phyloP scores from a whole-genome alignment of 1,140 invertebrate genomes.

The Anastrepha ludens region DNA sequence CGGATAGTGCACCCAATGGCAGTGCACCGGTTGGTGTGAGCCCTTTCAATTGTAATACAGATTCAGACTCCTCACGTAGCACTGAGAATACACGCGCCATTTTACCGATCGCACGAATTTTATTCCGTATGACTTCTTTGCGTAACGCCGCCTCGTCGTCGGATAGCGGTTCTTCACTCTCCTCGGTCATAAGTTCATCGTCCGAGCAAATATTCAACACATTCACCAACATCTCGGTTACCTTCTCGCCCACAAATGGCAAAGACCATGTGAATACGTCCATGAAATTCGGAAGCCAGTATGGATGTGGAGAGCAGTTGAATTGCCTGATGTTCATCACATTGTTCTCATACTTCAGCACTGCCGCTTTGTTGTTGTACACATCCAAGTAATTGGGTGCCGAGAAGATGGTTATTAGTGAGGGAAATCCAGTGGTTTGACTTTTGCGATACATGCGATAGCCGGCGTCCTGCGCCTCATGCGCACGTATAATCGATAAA shows the following conservation, averaged over 20 bases:
- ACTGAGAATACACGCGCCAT: conserved; percentile 99
- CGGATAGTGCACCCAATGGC: conserved; percentile 95
- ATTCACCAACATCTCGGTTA: conserved; percentile 99
- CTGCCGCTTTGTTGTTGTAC: conserved; percentile 99
- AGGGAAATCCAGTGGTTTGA: conserved; percentile 98
- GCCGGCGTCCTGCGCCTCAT: conserved; percentile 99
- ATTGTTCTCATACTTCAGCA: conserved; percentile 99
- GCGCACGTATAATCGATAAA: conserved; percentile 98
- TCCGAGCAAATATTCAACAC: conserved; percentile 99
- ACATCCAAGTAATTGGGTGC: conserved; percentile 99
- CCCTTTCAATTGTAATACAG: conserved; percentile 97
- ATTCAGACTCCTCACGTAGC: conserved; percentile 96
- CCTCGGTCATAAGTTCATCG: conserved; percentile 96
- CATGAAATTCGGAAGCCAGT: conserved; percentile 99
- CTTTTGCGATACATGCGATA: conserved; percentile 99
- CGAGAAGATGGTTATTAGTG: conserved; percentile 99
- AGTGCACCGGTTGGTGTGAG: conserved; percentile 97
- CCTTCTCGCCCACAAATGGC: conserved; percentile 99
- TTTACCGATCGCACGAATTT: conserved; percentile 99
- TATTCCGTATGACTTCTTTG: conserved; percentile 99
- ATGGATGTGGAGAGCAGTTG: conserved; percentile 99
- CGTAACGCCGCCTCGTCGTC: conserved; percentile 89
- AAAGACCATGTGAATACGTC: conserved; percentile 99
- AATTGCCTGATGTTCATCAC: conserved; percentile 99
- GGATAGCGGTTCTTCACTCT: conserved; percentile 79